Percentiles rank a stretch among this genome's conserved stretches.
phyloP scores from a whole-genome alignment of 2,888 invertebrate species.

The Morpho helenor region DNA sequence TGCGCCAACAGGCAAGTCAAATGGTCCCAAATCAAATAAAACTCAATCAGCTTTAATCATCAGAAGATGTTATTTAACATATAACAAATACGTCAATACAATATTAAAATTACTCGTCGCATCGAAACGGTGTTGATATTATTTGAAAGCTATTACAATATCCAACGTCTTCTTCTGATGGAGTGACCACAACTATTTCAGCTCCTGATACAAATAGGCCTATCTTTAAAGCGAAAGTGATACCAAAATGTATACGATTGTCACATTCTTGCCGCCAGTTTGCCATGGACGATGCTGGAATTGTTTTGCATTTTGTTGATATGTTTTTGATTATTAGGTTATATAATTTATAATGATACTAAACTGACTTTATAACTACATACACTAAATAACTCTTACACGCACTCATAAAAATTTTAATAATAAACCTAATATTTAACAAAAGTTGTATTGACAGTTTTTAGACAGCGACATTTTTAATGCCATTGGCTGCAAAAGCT shows the following conservation, averaged over 20 bases:
- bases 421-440: too few species aligned
- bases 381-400: too few species aligned
- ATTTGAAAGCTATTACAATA: conserved; percentile 42
- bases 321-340: conserved; percentile 30
- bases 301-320: conserved; percentile 56
- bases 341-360: too few species aligned
- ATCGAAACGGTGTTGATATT: conserved; percentile 24
- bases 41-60: conserved; percentile 5
- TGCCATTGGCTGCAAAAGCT: too few species aligned
- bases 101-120: conserved; percentile 23
- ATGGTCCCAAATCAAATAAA: too few species aligned
- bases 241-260: conserved; percentile 55
- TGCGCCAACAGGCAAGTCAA: too few species aligned
- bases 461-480: too few species aligned
- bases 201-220: conserved; percentile 38
- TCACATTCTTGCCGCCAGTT: conserved; percentile 45
- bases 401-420: too few species aligned
- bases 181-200: conserved; percentile 53
- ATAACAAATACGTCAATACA: too few species aligned
- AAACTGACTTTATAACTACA: too few species aligned
- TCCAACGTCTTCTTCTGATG: conserved; percentile 33
- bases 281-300: conserved; percentile 40
- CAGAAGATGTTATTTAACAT: too few species aligned
- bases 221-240: conserved; percentile 38
- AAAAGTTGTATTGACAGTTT: too few species aligned